phyloP scores from a whole-genome alignment of 2,888 invertebrate species.

The Drosophila mettleri region DNA sequence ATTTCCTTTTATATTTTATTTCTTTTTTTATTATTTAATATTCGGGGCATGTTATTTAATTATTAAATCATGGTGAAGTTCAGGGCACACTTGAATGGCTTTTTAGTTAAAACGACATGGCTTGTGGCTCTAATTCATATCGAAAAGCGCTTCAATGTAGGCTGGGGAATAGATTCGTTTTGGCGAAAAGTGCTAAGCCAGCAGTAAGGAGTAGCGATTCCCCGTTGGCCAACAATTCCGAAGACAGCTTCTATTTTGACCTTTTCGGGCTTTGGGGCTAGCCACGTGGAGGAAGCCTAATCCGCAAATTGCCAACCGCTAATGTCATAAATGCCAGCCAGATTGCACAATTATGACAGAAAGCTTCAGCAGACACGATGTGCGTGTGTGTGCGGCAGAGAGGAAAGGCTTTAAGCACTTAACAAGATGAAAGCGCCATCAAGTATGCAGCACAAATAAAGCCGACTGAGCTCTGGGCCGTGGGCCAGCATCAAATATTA shows the following conservation, averaged over 20 bases:
- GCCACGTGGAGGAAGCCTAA: constrained; percentile 25
- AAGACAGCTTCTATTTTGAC: constrained; percentile 12
- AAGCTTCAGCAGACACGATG: constrained; percentile 39
- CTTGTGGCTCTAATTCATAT: background rate
- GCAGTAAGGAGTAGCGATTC: background rate
- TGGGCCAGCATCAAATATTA: constrained; percentile 68
- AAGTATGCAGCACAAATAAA: constrained; percentile 70
- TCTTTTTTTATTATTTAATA: background rate
- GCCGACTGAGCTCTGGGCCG: constrained; percentile 17
- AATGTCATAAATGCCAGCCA: constrained; percentile 67
- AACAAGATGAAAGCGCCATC: constrained; percentile 74
- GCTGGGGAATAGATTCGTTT: background rate
- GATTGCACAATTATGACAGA: constrained; percentile 73
- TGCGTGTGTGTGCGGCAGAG: constrained; percentile 16
- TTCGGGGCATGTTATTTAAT: background rate
- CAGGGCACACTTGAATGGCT: background rate
- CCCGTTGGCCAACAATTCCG: background rate
- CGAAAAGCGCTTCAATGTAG: background rate
- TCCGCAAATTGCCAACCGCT: constrained; percentile 60
- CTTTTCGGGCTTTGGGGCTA: constrained; percentile 6
- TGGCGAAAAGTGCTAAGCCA: constrained; percentile 1
- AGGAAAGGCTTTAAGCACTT: constrained; percentile 76
- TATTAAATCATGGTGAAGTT: background rate
- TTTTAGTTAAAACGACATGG: background rate
- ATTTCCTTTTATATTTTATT: background rate